phyloP scores from a whole-genome alignment of 2,113 vertebrate genomes.

The Vireo altiloquus region DNA sequence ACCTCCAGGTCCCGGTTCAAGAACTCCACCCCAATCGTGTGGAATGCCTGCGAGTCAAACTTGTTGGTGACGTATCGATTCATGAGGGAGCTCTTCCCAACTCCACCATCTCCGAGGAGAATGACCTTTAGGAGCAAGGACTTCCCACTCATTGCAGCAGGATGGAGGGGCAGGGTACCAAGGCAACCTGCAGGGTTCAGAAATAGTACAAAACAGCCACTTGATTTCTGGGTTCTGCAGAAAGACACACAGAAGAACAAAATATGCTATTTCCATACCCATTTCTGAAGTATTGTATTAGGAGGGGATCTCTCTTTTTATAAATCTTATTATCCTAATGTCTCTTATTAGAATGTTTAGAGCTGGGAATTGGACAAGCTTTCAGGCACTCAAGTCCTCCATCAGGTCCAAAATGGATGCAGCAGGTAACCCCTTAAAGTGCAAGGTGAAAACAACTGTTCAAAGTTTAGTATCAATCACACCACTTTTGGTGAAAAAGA shows the following conservation, averaged over 20 bases:
- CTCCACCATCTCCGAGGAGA: conserved; percentile 93
- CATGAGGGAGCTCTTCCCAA: conserved; percentile 97
- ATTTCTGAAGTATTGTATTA: background rate
- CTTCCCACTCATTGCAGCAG: conserved; percentile 88
- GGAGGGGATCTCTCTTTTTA: background rate
- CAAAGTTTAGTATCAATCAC: background rate
- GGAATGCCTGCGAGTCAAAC: conserved; percentile 96
- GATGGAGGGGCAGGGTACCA: background rate
- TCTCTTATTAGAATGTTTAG: background rate
- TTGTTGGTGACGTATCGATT: conserved; percentile 97
- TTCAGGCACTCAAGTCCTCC: background rate
- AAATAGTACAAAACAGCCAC: conserved; percentile 16
- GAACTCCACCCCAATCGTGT: conserved; percentile 98
- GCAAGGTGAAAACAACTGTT: background rate
- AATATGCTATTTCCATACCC: background rate
- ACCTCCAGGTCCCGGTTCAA: conserved; percentile 95
- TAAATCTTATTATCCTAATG: background rate
- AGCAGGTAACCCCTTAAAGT: background rate
- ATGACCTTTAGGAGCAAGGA: conserved; percentile 94
- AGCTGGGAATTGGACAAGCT: background rate
- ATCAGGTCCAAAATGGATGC: background rate
- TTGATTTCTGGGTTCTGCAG: background rate
- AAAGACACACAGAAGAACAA: background rate
- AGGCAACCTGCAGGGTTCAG: conserved; percentile 57
- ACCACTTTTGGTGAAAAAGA: background rate